Conservation (phyloP, 2,113 vertebrate species). For the Glaucomys volans region DNA sequence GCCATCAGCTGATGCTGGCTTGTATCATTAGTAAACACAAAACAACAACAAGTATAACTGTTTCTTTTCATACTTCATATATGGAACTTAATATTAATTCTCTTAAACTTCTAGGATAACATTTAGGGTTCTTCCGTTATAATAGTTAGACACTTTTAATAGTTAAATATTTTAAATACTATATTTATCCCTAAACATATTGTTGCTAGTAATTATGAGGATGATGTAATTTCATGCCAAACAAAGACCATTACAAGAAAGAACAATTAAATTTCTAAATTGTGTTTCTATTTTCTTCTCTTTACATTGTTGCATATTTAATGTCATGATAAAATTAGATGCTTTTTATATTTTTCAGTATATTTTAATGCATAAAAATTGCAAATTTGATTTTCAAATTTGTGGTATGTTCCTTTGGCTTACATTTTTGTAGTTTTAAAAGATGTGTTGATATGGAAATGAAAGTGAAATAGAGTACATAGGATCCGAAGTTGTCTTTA, state of each 20-base stretch:
- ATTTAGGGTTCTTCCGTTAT: background rate
- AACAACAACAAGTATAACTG: background rate
- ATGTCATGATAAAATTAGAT: background rate
- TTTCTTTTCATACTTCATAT: background rate
- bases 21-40: background rate
- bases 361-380: background rate
- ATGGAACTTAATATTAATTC: background rate
- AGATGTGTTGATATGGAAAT: background rate
- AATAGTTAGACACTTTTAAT: conserved; percentile 26
- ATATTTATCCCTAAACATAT: conserved; percentile 5
- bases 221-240: background rate
- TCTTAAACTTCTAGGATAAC: background rate
- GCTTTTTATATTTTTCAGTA: background rate
- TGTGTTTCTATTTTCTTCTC: background rate
- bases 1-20: background rate
- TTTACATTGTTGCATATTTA: background rate
- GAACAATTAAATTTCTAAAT: conserved; percentile 2
- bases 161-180: conserved; percentile 22
- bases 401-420: background rate
- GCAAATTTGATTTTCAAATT: conserved; percentile 10
- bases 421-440: background rate
- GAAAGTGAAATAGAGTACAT: background rate
- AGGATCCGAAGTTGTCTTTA: background rate
- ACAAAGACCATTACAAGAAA: background rate
- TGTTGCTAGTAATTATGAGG: background rate